Evolutionary conservation across 2,888 invertebrate genomes (phyloP), one percentile per base, ranked within the genome.

Genomic region (Amphimallon solstitiale): DNA sequence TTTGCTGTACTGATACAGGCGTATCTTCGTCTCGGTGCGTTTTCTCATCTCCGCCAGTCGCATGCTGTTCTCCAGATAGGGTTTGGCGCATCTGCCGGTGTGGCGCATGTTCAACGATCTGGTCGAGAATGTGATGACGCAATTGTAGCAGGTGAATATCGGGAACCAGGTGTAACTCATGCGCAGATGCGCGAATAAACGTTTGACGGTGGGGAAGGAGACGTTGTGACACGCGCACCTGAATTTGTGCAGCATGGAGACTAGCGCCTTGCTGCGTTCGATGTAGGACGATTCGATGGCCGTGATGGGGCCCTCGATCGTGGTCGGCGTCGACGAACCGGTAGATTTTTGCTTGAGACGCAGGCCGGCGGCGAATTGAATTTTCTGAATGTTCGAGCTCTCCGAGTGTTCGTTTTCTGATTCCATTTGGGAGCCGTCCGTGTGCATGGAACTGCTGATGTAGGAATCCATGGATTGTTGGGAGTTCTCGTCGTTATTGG

Each of bases 111-210:
- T 79, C 0, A 78, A 71, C 0, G 81, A 80, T 49, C 80, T 69
- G 65, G 81, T 80, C 1, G 78, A 82, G 68, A 87, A 87, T 0
- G 87, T 87, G 23, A 87, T 81, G 66, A 88, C 86, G 74, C 88
- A 88, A 75, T 86, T 86, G 72, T 87, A 88, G 73, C 88, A 88
- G 0, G 88, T 88, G 72, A 86, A 88, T 72, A 87, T 86, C 0
- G 88, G 87, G 54, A 88, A 87, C 80, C 81, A 82, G 12, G 78
- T 76, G 15, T 78, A 73, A n/a, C 77, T 68, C 15, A 78, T 74
- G 23, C 81, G 72, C 34, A 82, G 71, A 73, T 82, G 82, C 1
- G 76, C 77, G 21, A 80, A 68, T 7, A 82, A 62, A 10, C 78
- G 75, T 68, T 79, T 80, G 34, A 77, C 52, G 6, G 77, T 77